A percentile compares a stretch with the other conserved stretches of the same genome.
phyloP scores from a whole-genome alignment of 2,113 vertebrate species.

The Raphicerus campestris region DNA sequence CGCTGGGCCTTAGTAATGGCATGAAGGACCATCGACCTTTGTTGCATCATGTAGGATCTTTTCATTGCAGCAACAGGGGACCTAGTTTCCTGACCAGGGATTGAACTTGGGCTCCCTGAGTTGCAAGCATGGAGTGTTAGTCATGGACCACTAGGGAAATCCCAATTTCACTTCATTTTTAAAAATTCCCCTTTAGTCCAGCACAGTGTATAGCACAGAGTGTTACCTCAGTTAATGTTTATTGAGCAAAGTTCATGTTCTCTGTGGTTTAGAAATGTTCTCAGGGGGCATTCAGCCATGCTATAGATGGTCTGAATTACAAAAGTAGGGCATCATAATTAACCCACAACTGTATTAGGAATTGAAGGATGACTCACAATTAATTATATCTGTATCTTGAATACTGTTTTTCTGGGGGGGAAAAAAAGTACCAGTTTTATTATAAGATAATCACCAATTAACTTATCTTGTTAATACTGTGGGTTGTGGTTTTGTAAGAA shows the following conservation, averaged over 20 bases:
- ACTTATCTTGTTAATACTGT: background rate
- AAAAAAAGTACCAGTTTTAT: background rate
- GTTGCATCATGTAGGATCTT: background rate
- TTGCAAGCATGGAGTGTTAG: background rate
- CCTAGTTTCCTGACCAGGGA: background rate
- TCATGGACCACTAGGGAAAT: background rate
- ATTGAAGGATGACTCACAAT: background rate
- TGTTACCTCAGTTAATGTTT: background rate
- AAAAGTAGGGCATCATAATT: background rate
- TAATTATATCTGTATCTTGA: background rate
- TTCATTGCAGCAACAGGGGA: background rate
- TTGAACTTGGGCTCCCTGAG: background rate
- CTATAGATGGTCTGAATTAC: background rate
- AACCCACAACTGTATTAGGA: background rate
- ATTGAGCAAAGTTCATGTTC: background rate
- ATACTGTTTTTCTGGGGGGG: rapidly evolving
- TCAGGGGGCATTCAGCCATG: background rate
- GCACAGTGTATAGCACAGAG: background rate
- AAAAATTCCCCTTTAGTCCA: background rate
- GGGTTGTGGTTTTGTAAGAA: background rate
- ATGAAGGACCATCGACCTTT: background rate
- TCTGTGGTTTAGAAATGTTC: background rate
- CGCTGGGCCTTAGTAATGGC: background rate
- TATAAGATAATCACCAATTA: background rate
- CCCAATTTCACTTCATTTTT: background rate